phyloP scores from a whole-genome alignment of 1,140 invertebrate species.

The Zelostemma sp. region DNA sequence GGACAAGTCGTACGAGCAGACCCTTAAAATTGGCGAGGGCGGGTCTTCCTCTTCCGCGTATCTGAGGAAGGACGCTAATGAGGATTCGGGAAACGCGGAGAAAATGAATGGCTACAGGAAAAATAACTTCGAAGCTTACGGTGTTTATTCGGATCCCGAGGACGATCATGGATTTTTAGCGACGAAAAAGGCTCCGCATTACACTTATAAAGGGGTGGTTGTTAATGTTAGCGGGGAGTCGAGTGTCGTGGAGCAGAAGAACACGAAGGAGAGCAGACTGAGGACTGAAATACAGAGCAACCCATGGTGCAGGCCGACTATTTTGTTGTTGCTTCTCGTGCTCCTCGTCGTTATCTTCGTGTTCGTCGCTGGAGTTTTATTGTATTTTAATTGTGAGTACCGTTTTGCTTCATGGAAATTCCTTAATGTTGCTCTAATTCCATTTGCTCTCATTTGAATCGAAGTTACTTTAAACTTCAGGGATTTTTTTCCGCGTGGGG shows the following conservation, averaged over 20 bases:
- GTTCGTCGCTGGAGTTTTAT: constrained; percentile 72
- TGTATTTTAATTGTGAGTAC: constrained; percentile 75
- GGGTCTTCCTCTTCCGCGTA: constrained; percentile 45
- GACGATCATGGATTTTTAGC: constrained; percentile 71
- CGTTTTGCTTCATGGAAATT: no score
- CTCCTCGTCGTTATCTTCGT: constrained; percentile 72
- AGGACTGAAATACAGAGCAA: constrained; percentile 52
- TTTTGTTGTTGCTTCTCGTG: constrained; percentile 70
- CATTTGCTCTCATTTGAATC: no score
- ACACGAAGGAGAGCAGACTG: constrained; percentile 54
- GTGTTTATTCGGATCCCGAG: constrained; percentile 70
- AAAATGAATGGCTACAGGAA: constrained; percentile 68
- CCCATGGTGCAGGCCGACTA: constrained; percentile 69
- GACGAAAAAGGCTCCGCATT: constrained; percentile 63
- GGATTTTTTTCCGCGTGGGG: no score
- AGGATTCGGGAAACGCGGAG: constrained; percentile 50
- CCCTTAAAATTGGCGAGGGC: constrained; percentile 63
- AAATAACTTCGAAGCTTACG: constrained; percentile 70
- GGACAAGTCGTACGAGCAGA: constrained; percentile 65
- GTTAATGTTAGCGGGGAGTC: constrained; percentile 70
- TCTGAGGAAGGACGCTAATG: constrained; percentile 60
- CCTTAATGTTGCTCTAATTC: no score
- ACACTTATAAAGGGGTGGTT: constrained; percentile 70
- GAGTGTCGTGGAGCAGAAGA: constrained; percentile 65
- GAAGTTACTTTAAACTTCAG: not conserved